phyloP scores from a whole-genome alignment of 92 coral and sea anemone genomes.

The Heteractis magnifica region DNA sequence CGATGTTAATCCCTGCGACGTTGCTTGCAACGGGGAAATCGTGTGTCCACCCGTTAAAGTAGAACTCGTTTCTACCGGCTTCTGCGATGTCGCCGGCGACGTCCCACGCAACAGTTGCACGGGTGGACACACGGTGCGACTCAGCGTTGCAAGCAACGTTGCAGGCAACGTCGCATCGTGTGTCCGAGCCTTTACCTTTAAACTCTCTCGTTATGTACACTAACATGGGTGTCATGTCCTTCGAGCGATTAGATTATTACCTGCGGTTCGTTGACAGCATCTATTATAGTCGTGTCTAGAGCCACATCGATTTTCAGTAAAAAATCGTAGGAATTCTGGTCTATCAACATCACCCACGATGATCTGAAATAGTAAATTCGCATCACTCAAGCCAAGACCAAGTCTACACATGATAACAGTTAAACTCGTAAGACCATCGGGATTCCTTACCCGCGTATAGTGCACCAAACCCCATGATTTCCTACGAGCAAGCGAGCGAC shows the following conservation, averaged over 20 bases:
- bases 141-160: too few species aligned
- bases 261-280: slow-evolving; percentile 35
- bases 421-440: too few species aligned
- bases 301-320: slow-evolving; percentile 71
- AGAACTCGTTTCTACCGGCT: too few species aligned
- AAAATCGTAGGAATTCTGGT: slow-evolving; percentile 55
- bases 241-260: background rate
- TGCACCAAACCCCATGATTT: slow-evolving; percentile 86
- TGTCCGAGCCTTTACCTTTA: background rate
- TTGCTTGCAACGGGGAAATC: too few species aligned
- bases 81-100: too few species aligned
- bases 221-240: background rate
- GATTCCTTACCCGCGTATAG: slow-evolving; percentile 72
- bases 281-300: slow-evolving; percentile 37
- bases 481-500: slow-evolving; percentile 75
- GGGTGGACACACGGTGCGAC: too few species aligned
- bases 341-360: slow-evolving; percentile 66
- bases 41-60: too few species aligned
- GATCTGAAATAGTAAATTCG: slow-evolving; percentile 46
- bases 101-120: too few species aligned
- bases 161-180: too few species aligned
- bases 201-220: background rate
- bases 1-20: too few species aligned
- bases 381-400: background rate
- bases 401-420: background rate